Evolutionary conservation across 2,113 vertebrate species (phyloP).

Genomic region (Leptobrachium leishanense): DNA sequence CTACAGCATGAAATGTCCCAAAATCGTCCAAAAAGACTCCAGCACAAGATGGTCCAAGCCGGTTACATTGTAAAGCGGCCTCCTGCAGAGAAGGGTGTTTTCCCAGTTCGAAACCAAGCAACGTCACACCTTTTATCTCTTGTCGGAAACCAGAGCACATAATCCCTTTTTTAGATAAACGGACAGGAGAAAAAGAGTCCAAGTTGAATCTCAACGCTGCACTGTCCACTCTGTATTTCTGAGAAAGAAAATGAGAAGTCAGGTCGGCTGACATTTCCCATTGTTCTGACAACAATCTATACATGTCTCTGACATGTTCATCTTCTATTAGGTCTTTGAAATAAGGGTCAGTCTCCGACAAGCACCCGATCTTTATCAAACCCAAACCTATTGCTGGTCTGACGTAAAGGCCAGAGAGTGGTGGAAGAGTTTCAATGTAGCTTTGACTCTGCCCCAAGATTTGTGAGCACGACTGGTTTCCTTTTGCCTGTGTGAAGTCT

Average conservation of each 20-base stretch:
- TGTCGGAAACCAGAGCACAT: conserved; percentile 27
- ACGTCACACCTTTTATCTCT: neutral
- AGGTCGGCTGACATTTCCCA: neutral
- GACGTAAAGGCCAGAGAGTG: neutral
- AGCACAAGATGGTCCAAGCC: conserved; percentile 66
- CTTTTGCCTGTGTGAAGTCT: conserved; percentile 15
- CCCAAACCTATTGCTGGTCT: conserved; percentile 19
- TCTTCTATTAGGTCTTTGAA: neutral
- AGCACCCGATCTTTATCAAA: conserved; percentile 21
- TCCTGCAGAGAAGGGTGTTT: fast-evolving
- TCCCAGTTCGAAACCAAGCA: conserved; percentile 9
- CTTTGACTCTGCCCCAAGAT: neutral
- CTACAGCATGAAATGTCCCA: conserved; percentile 55
- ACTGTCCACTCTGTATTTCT: neutral
- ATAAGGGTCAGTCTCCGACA: conserved; percentile 13
- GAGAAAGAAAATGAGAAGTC: neutral
- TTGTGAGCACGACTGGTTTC: conserved; percentile 11
- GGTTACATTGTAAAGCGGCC: conserved; percentile 56
- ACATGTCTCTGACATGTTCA: conserved; percentile 10
- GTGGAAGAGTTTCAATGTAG: neutral
- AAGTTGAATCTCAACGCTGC: conserved; percentile 24
- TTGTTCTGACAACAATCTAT: conserved; percentile 4
- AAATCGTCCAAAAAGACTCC: conserved; percentile 60
- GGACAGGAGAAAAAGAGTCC: neutral
- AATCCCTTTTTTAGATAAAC: neutral